Conservation (phyloP, 2,888 invertebrate species). For the Amphipoea oculea region DNA sequence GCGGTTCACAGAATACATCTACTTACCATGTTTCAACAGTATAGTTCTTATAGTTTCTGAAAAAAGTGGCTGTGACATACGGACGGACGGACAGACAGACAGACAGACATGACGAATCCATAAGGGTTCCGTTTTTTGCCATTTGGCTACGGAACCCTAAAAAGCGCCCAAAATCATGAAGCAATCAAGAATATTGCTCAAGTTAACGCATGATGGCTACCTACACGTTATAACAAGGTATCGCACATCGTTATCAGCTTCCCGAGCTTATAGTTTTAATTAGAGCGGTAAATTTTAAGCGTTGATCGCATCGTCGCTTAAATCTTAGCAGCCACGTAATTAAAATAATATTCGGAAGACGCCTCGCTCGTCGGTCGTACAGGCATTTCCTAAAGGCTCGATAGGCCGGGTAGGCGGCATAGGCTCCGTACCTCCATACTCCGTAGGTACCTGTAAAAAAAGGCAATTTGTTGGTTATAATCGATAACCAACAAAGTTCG, state of each 20-base stretch:
- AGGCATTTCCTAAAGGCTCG: background rate
- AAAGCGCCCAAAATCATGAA: background rate
- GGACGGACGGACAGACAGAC: too few relatives aligned
- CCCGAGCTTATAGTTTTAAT: conserved; percentile 68
- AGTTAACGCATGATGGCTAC: conserved; percentile 36
- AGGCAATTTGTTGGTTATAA: conserved; percentile 2
- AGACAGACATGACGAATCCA: too few relatives aligned
- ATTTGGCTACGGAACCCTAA: too few relatives aligned
- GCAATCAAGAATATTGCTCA: conserved; percentile 12
- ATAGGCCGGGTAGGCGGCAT: conserved; percentile 4
- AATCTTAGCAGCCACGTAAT: conserved; percentile 67
- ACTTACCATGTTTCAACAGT: too few relatives aligned
- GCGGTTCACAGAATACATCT: too few relatives aligned
- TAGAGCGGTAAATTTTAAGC: conserved; percentile 69
- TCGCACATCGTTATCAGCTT: conserved; percentile 48
- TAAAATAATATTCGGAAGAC: conserved; percentile 64
- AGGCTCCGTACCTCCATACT: conserved; percentile 9
- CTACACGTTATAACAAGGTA: conserved; percentile 51
- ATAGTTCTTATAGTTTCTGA: too few relatives aligned
- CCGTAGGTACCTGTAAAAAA: conserved; percentile 3
- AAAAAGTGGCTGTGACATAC: too few relatives aligned
- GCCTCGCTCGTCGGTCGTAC: conserved; percentile 27
- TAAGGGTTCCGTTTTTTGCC: too few relatives aligned
- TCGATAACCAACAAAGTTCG: background rate
- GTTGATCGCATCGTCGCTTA: conserved; percentile 64